A percentile compares a stretch with the other conserved stretches of the same genome.
Conservation (phyloP, 2,888 invertebrate genomes). For the Cactoblastis cactorum region DNA sequence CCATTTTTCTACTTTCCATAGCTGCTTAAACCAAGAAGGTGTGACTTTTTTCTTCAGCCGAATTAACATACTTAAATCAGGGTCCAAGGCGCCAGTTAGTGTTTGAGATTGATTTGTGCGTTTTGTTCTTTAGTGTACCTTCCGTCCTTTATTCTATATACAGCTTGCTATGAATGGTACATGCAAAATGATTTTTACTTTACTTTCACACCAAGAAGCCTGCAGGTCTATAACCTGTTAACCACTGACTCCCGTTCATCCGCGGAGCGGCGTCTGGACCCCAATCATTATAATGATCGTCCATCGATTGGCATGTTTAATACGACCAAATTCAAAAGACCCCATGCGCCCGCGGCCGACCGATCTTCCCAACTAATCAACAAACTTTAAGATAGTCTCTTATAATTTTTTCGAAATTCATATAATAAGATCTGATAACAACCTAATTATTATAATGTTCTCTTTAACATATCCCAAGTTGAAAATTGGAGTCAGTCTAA, state of each 20-base stretch:
- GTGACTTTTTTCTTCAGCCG: too few species aligned
- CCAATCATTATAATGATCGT: conserved; percentile 77
- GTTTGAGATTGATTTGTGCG: too few species aligned
- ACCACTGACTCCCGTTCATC: conserved; percentile 63
- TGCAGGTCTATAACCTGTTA: neutral
- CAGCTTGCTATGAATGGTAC: neutral
- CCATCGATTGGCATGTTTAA: conserved; percentile 75
- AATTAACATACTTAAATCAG: too few species aligned
- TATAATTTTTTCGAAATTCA: conserved; percentile 75
- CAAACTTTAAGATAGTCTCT: conserved; percentile 61
- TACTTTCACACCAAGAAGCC: conserved; percentile 2
- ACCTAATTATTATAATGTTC: conserved; percentile 79
- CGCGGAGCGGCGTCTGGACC: conserved; percentile 65
- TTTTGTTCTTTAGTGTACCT: too few species aligned
- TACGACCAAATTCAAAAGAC: conserved; percentile 70
- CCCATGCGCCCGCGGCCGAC: conserved; percentile 55
- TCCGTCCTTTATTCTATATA: too few species aligned
- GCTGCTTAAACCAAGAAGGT: too few species aligned
- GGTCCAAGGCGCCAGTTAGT: too few species aligned
- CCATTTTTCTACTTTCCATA: too few species aligned
- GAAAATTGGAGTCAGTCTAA: conserved; percentile 61
- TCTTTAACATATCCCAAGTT: conserved; percentile 74
- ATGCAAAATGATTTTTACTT: neutral
- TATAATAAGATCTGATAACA: conserved; percentile 78
- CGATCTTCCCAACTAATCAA: conserved; percentile 70